A percentile compares a stretch with the other conserved stretches of the same genome.
Evolutionary conservation across 2,888 invertebrate species (phyloP).

Genomic region (Minunthozetes semirufus): DNA sequence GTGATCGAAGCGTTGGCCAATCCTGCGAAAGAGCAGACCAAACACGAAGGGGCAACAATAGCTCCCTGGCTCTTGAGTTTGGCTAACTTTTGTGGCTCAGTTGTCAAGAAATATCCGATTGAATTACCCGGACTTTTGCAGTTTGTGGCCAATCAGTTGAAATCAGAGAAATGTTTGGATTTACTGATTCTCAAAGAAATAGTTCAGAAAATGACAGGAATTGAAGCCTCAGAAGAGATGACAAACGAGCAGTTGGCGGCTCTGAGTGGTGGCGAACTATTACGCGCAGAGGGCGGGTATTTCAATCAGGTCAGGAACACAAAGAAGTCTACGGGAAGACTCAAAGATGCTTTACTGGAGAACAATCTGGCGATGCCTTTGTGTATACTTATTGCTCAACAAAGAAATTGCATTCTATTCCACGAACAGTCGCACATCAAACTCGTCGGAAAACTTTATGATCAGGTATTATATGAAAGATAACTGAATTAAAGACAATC

Average conservation of each 20-base stretch:
- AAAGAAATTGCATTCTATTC: slow-evolving; percentile 89
- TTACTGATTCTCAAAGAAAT: slow-evolving; percentile 86
- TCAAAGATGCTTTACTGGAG: slow-evolving; percentile 90
- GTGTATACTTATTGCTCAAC: slow-evolving; percentile 91
- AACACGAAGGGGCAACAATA: slow-evolving; percentile 82
- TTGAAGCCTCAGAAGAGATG: slow-evolving; percentile 92
- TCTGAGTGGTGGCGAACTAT: slow-evolving; percentile 90
- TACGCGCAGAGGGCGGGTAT: slow-evolving; percentile 94
- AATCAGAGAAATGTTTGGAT: slow-evolving; percentile 83
- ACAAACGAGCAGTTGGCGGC: slow-evolving; percentile 93
- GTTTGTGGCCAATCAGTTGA: slow-evolving; percentile 93
- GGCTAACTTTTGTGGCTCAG: slow-evolving; percentile 88
- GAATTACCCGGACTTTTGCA: slow-evolving; percentile 91
- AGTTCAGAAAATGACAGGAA: slow-evolving; percentile 98
- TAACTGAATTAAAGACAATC: slow-evolving; percentile 51
- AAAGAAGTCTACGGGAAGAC: slow-evolving; percentile 82
- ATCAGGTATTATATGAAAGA: slow-evolving; percentile 88
- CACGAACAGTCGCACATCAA: slow-evolving; percentile 56
- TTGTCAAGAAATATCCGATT: slow-evolving; percentile 94
- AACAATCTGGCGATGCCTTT: slow-evolving; percentile 87
- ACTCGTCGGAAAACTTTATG: slow-evolving; percentile 69
- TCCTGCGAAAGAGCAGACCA: slow-evolving; percentile 63
- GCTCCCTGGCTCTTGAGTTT: slow-evolving; percentile 70
- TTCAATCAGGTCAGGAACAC: slow-evolving; percentile 95
- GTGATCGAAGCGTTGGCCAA: slow-evolving; percentile 81